Base-by-base conservation (phyloP, 2,113 vertebrate genomes). In the Rhinolophus ferrumequinum region DNA sequence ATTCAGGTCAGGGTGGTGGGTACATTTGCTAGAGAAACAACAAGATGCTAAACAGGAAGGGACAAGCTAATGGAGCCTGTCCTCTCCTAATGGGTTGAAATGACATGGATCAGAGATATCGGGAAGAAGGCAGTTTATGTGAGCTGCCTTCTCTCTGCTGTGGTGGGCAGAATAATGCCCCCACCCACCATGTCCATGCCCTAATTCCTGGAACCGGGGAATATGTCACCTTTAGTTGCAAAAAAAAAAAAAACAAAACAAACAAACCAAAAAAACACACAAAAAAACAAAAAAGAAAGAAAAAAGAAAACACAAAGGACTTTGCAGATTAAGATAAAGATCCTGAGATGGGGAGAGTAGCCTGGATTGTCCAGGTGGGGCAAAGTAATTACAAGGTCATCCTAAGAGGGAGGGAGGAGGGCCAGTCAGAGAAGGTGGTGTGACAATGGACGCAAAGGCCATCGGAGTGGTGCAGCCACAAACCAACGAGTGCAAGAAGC, bases 381-480 rank as follows among this genome's bases (percentile, higher is more conserved):
- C 44, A 4, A 3, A 8, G 19, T 1, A 22, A 26, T 35, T 18
- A 2, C n/a, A 26, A 26, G 30, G 41, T n/a, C 21, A 11, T 80
- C 14, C 7, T 13, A 44, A 77, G 52, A 80, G n/a, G n/a, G 44
- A 58, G 66, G 24, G 19, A 26, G 33, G 28, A 16, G 21, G 44
- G 22, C 30, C 44, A 2, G 28, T 38, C 30, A 41, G 33, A n/a
- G 35, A 44, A 44, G 16, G 56, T n/a, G 41, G 67, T 0, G 11
- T 15, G 28, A 2, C 4, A 1, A 8, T 1, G n/a, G 28, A 6
- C 38, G 24, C 5, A 81, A 66, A 66, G 26, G 26, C 7, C 5
- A 2, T 21, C 2, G 0, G 16, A 19, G 56, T 3, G 64, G 54
- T 4, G 6, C 5, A 5, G 14, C 62, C 69, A 22, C 52, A 47